phyloP scores from a whole-genome alignment of 2,888 invertebrate species.

The Troglohyphantes excavatus region DNA sequence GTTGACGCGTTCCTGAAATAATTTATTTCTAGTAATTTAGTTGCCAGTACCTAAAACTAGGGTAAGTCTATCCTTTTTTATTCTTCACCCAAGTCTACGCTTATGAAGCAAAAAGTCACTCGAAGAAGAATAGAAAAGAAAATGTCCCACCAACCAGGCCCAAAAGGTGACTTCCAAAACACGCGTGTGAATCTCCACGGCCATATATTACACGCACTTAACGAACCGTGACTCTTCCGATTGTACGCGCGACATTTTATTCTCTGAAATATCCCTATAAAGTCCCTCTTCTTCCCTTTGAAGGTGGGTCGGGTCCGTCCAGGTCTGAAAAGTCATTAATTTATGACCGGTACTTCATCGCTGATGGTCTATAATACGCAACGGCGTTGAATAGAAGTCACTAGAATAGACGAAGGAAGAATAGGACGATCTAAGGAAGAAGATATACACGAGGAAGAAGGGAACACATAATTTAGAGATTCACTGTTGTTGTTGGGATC shows the following conservation, averaged over 20 bases:
- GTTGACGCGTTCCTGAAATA: too few species aligned
- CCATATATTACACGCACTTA: conserved; percentile 73
- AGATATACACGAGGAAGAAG: conserved; percentile 20
- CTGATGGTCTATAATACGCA: conserved; percentile 13
- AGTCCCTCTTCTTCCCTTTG: neutral
- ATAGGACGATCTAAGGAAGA: conserved; percentile 26
- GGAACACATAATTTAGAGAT: conserved; percentile 76
- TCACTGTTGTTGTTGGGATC: conserved; percentile 46
- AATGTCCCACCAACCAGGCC: conserved; percentile 1
- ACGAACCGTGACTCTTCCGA: conserved; percentile 67
- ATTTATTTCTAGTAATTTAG: too few species aligned
- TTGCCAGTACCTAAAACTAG: too few species aligned
- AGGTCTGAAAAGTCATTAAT: conserved; percentile 67
- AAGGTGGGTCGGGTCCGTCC: conserved; percentile 9
- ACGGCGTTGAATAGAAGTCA: conserved; percentile 28
- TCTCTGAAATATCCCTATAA: conserved; percentile 40
- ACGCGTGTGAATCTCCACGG: conserved; percentile 61
- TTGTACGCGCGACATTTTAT: conserved; percentile 39
- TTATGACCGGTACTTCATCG: conserved; percentile 75
- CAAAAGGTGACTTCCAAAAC: conserved; percentile 38
- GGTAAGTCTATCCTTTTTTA: too few species aligned
- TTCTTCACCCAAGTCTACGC: too few species aligned
- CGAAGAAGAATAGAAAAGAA: neutral
- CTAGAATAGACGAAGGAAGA: conserved; percentile 41
- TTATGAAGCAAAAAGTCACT: neutral